These are phyloP conservation scores for Lottia scabra DNA, from an alignment of 2,888 invertebrate species.

Conservation along the genomic window DNA sequence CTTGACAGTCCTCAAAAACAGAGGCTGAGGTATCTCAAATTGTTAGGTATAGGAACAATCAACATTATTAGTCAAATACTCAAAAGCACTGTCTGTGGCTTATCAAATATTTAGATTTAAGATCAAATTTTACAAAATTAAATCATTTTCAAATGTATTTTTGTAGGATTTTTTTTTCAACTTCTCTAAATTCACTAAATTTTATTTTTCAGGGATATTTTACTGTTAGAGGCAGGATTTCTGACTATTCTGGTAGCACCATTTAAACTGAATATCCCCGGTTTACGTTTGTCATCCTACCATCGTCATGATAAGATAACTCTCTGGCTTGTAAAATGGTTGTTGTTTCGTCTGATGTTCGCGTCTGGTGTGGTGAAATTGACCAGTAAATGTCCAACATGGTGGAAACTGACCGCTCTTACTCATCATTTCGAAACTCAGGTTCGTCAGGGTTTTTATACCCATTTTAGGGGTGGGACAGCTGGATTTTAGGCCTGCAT, in stretches of 20 bases:
- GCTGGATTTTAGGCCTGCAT: too few relatives aligned
- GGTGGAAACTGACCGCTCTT: constrained; percentile 80
- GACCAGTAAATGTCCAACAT: constrained; percentile 79
- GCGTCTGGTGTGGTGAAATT: constrained; percentile 80
- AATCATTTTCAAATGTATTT: too few relatives aligned
- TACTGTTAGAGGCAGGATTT: constrained; percentile 81
- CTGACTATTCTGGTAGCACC: constrained; percentile 80
- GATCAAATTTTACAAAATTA: too few relatives aligned
- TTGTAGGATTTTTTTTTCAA: too few relatives aligned
- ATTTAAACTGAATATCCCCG: constrained; percentile 58
- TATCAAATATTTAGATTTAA: too few relatives aligned
- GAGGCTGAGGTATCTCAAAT: too few relatives aligned
- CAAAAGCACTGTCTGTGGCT: too few relatives aligned
- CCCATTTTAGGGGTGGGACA: too few relatives aligned
- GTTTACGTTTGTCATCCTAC: constrained; percentile 41
- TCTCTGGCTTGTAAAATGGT: constrained; percentile 80
- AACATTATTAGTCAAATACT: too few relatives aligned
- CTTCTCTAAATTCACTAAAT: too few relatives aligned
- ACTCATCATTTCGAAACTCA: constrained; percentile 79
- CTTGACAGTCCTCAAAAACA: too few relatives aligned
- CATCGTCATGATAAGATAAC: constrained; percentile 71
- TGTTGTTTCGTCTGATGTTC: constrained; percentile 80
- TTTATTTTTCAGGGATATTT: constrained; percentile 76
- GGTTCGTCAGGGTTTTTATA: constrained; percentile 39
- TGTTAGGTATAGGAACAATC: too few relatives aligned